Conservation (phyloP, 2,888 invertebrate genomes). For the Campaea margaritaria region DNA sequence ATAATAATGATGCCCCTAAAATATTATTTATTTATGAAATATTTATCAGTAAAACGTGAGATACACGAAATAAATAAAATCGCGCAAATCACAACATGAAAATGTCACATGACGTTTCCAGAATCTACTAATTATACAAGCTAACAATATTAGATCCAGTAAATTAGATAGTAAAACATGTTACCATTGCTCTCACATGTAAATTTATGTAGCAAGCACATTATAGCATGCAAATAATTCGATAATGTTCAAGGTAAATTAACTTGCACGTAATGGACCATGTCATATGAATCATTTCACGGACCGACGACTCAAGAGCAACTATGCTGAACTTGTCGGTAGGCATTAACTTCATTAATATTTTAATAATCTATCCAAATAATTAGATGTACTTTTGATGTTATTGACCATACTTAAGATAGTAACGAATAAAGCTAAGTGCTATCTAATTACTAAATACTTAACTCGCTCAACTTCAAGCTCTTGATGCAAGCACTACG, state of each 20-base stretch:
- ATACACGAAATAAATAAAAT: background rate
- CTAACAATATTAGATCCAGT: background rate
- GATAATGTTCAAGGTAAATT: slow-evolving; percentile 32
- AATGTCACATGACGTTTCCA: background rate
- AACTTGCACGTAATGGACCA: slow-evolving; percentile 34
- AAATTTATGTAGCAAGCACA: slow-evolving; percentile 4
- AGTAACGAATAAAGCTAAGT: no score
- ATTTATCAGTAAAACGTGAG: background rate
- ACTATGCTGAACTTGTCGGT: slow-evolving; percentile 9
- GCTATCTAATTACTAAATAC: no score
- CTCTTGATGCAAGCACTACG: no score
- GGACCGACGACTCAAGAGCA: slow-evolving; percentile 22
- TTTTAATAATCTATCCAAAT: background rate
- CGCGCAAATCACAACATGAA: background rate
- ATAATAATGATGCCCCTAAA: no score
- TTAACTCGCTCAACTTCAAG: no score
- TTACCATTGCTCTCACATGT: slow-evolving; percentile 4
- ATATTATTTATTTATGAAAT: no score
- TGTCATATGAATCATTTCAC: slow-evolving; percentile 36
- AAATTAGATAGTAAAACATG: background rate
- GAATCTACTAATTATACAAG: background rate
- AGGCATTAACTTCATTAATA: slow-evolving; percentile 7
- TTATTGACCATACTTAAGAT: no score
- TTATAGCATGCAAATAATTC: slow-evolving; percentile 17
- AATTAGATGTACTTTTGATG: no score